Evolutionary conservation across 2,797 vertebrate species (phyloP).

Genomic region (Acipenser oxyrinchus): DNA sequence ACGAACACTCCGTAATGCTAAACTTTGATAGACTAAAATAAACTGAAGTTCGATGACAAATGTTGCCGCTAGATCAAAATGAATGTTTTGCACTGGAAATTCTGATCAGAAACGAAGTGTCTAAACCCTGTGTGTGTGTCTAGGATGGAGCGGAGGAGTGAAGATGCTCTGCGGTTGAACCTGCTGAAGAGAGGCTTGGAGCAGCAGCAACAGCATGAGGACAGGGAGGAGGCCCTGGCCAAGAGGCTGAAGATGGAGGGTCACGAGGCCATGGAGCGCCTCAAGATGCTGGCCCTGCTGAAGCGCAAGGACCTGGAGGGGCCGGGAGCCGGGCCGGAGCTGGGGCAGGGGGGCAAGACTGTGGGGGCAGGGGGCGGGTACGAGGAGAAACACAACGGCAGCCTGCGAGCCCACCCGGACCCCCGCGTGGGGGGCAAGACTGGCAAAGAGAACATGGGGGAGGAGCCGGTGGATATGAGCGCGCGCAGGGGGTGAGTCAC

Average conservation of each 20-base stretch:
- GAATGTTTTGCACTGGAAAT: no score
- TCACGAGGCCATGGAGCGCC: slow-evolving; percentile 90
- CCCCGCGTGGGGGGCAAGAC: slow-evolving; percentile 56
- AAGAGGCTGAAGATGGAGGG: slow-evolving; percentile 91
- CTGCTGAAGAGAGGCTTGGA: slow-evolving; percentile 83
- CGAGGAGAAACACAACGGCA: slow-evolving; percentile 88
- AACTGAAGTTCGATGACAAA: no score
- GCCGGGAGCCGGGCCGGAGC: slow-evolving; percentile 27
- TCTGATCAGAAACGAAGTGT: no score
- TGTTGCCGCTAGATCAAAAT: no score
- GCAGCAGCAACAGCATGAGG: slow-evolving; percentile 63
- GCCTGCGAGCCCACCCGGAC: slow-evolving; percentile 64
- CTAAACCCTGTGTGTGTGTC: slow-evolving; percentile 17
- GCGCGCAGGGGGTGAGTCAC: slow-evolving; percentile 71
- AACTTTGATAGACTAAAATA: no score
- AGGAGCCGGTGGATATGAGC: slow-evolving; percentile 94
- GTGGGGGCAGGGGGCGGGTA: slow-evolving; percentile 58
- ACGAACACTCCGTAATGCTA: no score
- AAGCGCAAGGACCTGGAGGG: slow-evolving; percentile 88
- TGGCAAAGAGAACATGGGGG: slow-evolving; percentile 86
- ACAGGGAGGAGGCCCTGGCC: slow-evolving; percentile 80
- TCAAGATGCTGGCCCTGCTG: slow-evolving; percentile 89
- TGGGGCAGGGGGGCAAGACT: slow-evolving; percentile 22
- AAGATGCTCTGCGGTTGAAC: slow-evolving; percentile 85
- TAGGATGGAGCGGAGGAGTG: slow-evolving; percentile 90